phyloP scores from a whole-genome alignment of 92 coral and sea anemone species.

The Meandrina meandrites region DNA sequence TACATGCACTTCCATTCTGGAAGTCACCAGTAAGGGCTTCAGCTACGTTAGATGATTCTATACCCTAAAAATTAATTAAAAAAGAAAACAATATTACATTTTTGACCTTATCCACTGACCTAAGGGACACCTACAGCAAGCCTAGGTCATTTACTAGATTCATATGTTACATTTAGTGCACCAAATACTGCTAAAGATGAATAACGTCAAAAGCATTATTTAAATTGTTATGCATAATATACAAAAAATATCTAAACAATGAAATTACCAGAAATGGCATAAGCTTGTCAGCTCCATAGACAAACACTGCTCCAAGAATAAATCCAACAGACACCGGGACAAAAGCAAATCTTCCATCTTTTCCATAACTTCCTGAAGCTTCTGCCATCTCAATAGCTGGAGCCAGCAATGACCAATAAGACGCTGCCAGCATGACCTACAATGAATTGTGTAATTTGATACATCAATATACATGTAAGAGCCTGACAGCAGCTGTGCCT shows the following conservation, averaged over 20 bases:
- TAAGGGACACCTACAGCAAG: too few species aligned
- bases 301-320: conserved; percentile 92
- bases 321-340: conserved; percentile 92
- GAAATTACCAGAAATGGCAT: conserved; percentile 83
- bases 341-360: conserved; percentile 81
- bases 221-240: too few species aligned
- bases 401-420: conserved; percentile 95
- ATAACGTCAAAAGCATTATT: too few species aligned
- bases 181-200: too few species aligned
- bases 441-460: not conserved
- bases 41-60: conserved; percentile 59
- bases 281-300: conserved; percentile 84
- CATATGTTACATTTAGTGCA: too few species aligned
- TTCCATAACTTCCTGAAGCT: conserved; percentile 76
- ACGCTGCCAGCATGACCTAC: conserved; percentile 98
- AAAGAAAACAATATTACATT: not conserved
- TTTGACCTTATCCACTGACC: too few species aligned
- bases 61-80: conserved; percentile 42
- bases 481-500: too few species aligned
- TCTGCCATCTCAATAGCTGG: conserved; percentile 98
- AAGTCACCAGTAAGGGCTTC: conserved; percentile 42
- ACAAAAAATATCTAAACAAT: not conserved
- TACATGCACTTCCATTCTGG: conserved; percentile 23
- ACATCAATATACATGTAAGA: too few species aligned
- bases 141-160: too few species aligned